A percentile compares a stretch with the other conserved stretches of the same genome.
Evolutionary conservation across 2,113 vertebrate genomes (phyloP).

Genomic region (Poeciliopsis turrubarensis): DNA sequence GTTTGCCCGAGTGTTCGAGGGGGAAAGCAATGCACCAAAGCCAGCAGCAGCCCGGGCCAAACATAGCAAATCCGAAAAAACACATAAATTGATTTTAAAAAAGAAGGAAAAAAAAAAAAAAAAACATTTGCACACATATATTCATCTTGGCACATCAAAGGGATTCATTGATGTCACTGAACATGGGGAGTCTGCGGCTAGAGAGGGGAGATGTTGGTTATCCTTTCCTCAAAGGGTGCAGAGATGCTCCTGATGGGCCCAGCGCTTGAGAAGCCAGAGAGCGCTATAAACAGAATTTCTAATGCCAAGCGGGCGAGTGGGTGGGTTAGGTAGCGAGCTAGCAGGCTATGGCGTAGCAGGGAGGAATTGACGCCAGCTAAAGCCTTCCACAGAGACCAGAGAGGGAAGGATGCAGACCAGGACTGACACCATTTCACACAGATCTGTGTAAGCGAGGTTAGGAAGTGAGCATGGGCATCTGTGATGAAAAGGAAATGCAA

Average conservation of each 20-base stretch:
- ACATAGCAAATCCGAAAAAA: slow-evolving; percentile 71
- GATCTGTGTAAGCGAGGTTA: slow-evolving; percentile 49
- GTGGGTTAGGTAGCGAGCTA: slow-evolving; percentile 73
- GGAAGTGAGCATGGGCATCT: slow-evolving; percentile 36
- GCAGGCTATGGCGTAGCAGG: slow-evolving; percentile 69
- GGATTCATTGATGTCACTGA: slow-evolving; percentile 82
- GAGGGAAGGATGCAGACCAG: slow-evolving; percentile 70
- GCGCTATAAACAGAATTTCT: slow-evolving; percentile 85
- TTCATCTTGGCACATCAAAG: slow-evolving; percentile 82
- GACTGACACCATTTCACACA: slow-evolving; percentile 80
- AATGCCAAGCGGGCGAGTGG: slow-evolving; percentile 78
- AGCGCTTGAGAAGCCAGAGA: slow-evolving; percentile 75
- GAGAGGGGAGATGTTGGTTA: slow-evolving; percentile 75
- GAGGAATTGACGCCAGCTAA: slow-evolving; percentile 76
- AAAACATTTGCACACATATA: slow-evolving; percentile 77
- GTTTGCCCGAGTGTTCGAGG: slow-evolving; percentile 29
- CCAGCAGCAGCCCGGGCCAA: slow-evolving; percentile 52
- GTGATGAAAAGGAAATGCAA: slow-evolving; percentile 36
- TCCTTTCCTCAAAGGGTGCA: slow-evolving; percentile 80
- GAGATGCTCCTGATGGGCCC: slow-evolving; percentile 81
- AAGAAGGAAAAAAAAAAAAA: slow-evolving; percentile 30
- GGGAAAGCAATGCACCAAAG: slow-evolving; percentile 43
- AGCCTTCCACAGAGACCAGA: slow-evolving; percentile 76
- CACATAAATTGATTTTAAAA: slow-evolving; percentile 77
- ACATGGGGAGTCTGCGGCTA: slow-evolving; percentile 72